Evolutionary conservation across 2,888 invertebrate species (phyloP), one percentile per base, ranked within the genome.

Genomic region (Mythimna albipuncta): DNA sequence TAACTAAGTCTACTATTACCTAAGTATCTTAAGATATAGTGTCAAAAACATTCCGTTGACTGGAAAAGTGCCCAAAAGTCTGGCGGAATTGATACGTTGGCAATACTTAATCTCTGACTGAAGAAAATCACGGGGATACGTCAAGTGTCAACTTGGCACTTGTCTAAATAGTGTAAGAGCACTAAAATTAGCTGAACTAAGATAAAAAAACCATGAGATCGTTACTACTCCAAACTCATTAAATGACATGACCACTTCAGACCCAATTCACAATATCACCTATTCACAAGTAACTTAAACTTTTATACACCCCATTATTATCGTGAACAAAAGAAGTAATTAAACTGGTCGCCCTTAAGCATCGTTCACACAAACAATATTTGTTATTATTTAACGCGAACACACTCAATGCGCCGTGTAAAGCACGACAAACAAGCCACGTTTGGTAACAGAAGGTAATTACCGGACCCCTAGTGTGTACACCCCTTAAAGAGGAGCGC

Each of bases 331-430:
- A 90, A 87, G 88, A 88, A 87, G 84, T 90, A 91, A 93, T 93
- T 89, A 92, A 75, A 90, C 92, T 91, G 83, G 88, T 90, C 89
- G 90, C 90, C 90, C 88, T 89, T 90, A 91, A 91, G 83, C 88
- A 85, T 89, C 88, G 90, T 90, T 88, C 86, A 87, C 85, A 87
- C 85, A 86, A 90, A 93, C 92, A 91, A 93, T 93, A 93, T 94
- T 94, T 93, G 93, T 93, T 93, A 94, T 94, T 94, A 92, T 95
- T 93, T 91, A 93, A 92, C 87, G 83, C 87, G 81, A 89, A 87
- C 82, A 77, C 85, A 87, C 89, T 91, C 92, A 89, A 89, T 86
- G 89, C 85, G 85, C 89, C 90, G 90, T 91, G 90, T 84, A 89
- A 85, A 82, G 81, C 64, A 84, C 55, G 68, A 66, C 90, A 92